A percentile compares a stretch with the other conserved stretches of the same genome.
phyloP scores from a whole-genome alignment of 2,888 invertebrate genomes.

The Iselma pallidipennis region DNA sequence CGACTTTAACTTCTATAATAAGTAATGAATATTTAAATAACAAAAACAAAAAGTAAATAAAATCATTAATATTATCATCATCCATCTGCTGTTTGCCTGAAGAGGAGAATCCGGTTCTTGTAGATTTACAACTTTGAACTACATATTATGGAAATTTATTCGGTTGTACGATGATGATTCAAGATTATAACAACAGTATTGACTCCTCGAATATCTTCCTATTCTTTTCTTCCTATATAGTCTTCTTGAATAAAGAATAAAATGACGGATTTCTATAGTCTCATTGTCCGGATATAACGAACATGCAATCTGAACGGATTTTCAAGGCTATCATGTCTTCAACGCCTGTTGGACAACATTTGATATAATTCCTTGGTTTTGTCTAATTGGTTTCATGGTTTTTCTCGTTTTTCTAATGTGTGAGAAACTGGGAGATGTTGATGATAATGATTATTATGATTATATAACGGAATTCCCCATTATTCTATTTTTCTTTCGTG shows the following conservation, averaged over 20 bases:
- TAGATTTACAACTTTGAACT: conserved; percentile 5
- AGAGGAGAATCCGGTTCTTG: background rate
- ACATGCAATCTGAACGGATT: conserved; percentile 17
- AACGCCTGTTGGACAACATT: conserved; percentile 15
- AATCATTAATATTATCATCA: too few species aligned
- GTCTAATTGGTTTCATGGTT: background rate
- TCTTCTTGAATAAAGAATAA: too few species aligned
- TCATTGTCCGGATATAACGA: too few species aligned
- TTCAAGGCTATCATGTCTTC: conserved; percentile 23
- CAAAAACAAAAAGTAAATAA: background rate
- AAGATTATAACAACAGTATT: too few species aligned
- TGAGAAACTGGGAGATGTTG: background rate
- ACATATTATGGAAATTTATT: conserved; percentile 25
- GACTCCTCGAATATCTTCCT: too few species aligned
- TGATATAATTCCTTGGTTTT: conserved; percentile 7
- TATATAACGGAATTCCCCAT: background rate
- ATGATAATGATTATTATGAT: background rate
- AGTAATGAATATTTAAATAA: too few species aligned
- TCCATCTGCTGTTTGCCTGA: too few species aligned
- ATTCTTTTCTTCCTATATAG: too few species aligned
- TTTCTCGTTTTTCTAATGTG: background rate
- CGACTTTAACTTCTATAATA: too few species aligned
- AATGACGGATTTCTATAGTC: too few species aligned
- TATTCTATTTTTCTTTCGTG: background rate
- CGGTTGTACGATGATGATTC: conserved; percentile 2